Percentiles rank a stretch among this genome's conserved stretches.
Conservation (phyloP, 2,888 invertebrate species). For the Ptilodon capucinus region DNA sequence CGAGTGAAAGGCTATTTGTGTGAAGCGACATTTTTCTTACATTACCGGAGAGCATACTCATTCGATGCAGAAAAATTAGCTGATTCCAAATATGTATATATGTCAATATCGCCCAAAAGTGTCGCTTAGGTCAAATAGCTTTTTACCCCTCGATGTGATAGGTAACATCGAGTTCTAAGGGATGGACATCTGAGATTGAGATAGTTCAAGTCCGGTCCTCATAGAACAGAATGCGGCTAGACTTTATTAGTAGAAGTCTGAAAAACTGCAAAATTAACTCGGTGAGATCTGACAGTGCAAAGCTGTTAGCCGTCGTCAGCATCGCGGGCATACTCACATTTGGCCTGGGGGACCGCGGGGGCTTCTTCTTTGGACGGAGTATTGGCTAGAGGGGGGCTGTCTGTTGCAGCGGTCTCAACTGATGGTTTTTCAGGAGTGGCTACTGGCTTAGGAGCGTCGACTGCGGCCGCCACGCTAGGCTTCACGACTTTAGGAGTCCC, state of each 20-base stretch:
- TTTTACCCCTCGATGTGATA: too few species aligned
- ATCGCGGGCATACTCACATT: constrained; percentile 65
- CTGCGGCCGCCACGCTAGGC: constrained; percentile 2
- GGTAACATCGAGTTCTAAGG: constrained; percentile 53
- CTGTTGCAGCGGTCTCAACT: constrained; percentile 40
- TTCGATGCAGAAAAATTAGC: too few species aligned
- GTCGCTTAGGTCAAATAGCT: too few species aligned
- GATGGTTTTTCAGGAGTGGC: constrained; percentile 35
- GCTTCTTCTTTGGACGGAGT: constrained; percentile 70
- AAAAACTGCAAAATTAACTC: constrained; percentile 78
- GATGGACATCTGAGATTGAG: constrained; percentile 24
- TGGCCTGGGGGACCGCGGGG: constrained; percentile 57
- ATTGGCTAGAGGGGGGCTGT: constrained; percentile 70
- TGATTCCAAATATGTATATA: too few species aligned
- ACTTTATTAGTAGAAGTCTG: constrained; percentile 72
- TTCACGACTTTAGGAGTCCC: constrained; percentile 14
- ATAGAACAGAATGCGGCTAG: constrained; percentile 60
- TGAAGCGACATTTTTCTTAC: too few species aligned
- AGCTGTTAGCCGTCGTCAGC: constrained; percentile 57
- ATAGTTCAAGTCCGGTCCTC: constrained; percentile 36
- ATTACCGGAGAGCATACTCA: too few species aligned
- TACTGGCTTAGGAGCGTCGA: constrained; percentile 11
- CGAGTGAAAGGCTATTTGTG: too few species aligned
- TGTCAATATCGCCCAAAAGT: too few species aligned
- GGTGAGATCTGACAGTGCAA: constrained; percentile 74